A percentile compares a stretch with the other conserved stretches of the same genome.
These are phyloP conservation scores for Cryptocephalus primarius DNA, from an alignment of 2,888 invertebrate species.

Conservation along the genomic window DNA sequence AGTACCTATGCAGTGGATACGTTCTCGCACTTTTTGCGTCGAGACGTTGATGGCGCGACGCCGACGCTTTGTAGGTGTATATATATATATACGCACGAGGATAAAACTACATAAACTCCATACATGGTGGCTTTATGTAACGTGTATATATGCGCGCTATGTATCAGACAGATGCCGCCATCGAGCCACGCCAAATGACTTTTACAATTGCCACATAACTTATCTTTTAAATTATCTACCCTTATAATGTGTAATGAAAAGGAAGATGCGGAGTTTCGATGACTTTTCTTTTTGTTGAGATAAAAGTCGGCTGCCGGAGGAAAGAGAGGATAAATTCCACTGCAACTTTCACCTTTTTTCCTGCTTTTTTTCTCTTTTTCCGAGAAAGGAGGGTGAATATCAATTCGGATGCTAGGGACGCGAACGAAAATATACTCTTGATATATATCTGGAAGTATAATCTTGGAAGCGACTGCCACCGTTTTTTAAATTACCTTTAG, in stretches of 20 bases:
- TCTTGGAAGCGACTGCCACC: too few relatives aligned
- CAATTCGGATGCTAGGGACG: too few relatives aligned
- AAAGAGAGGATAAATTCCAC: neutral
- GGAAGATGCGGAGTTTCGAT: conserved; percentile 4
- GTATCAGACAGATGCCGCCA: conserved; percentile 24
- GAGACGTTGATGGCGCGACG: conserved; percentile 4
- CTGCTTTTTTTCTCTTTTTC: too few relatives aligned
- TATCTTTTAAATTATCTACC: conserved; percentile 32
- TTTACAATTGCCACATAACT: conserved; percentile 33
- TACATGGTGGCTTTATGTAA: neutral
- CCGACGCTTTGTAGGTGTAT: conserved; percentile 6
- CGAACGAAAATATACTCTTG: too few relatives aligned
- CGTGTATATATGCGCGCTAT: conserved; percentile 12
- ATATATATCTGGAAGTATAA: too few relatives aligned
- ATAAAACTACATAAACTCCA: conserved; percentile 6
- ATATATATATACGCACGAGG: conserved; percentile 8
- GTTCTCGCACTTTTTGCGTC: conserved; percentile 3
- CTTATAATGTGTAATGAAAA: conserved; percentile 27
- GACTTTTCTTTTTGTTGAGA: neutral
- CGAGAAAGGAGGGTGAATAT: too few relatives aligned
- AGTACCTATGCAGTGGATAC: conserved; percentile 4
- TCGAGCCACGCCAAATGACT: conserved; percentile 32
- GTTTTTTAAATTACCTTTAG: too few relatives aligned
- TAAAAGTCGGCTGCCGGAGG: neutral
- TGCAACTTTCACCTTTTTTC: too few relatives aligned